Evolutionary conservation across 2,888 invertebrate species (phyloP).

Genomic region (Lasioglossum lativentre): DNA sequence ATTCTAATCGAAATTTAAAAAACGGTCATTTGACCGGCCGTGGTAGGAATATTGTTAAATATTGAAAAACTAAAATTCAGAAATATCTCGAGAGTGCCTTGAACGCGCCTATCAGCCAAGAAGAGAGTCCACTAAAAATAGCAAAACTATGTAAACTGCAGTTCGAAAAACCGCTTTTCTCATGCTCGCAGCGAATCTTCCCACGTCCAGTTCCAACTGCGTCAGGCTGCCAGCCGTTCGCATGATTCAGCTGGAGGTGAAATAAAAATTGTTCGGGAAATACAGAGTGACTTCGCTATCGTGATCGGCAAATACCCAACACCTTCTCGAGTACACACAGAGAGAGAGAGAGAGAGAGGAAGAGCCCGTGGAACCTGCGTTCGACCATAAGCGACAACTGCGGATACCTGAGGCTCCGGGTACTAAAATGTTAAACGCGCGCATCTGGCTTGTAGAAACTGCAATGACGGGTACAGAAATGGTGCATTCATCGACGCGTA

Average conservation of each 20-base stretch:
- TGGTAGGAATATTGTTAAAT: too few species aligned
- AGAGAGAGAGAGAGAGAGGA: background rate
- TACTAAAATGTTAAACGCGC: slow-evolving; percentile 20
- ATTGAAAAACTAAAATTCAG: background rate
- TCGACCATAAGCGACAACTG: background rate
- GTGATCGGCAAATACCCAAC: background rate
- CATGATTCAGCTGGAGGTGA: slow-evolving; percentile 4
- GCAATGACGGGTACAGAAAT: slow-evolving; percentile 46
- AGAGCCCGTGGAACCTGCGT: background rate
- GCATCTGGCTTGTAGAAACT: slow-evolving; percentile 36
- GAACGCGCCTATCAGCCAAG: background rate
- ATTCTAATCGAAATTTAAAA: too few species aligned
- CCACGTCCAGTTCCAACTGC: background rate
- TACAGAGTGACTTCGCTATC: slow-evolving; percentile 18
- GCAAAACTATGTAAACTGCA: background rate
- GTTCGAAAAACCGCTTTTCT: background rate
- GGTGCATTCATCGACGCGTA: slow-evolving; percentile 13
- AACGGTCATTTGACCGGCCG: too few species aligned
- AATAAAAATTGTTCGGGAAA: background rate
- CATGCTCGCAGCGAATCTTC: background rate
- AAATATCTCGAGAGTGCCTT: background rate
- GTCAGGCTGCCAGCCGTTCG: background rate
- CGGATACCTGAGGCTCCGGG: background rate
- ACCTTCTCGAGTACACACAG: background rate
- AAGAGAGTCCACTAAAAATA: background rate